Percentiles rank a stretch among this genome's conserved stretches.
Evolutionary conservation across 2,113 vertebrate genomes (phyloP).

Genomic region (Daubentonia madagascariensis): DNA sequence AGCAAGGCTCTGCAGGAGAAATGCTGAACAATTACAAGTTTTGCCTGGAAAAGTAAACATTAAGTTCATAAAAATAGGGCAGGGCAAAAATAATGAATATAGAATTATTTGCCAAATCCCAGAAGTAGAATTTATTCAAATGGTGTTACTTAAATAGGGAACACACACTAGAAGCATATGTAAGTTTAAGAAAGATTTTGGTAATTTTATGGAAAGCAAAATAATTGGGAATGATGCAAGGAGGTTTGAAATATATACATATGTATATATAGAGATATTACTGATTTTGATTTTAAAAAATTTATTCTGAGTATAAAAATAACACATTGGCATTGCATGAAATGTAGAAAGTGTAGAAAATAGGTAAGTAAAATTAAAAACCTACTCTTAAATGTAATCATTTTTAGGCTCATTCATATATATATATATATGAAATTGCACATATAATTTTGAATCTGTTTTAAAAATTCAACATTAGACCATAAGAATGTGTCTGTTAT

Average conservation of each 20-base stretch:
- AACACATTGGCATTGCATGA: not conserved
- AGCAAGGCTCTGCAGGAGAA: not conserved
- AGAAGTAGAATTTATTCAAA: not conserved
- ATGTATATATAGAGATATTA: not conserved
- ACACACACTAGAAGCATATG: not conserved
- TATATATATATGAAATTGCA: not conserved
- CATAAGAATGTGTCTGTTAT: not conserved
- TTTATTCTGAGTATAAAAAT: not conserved
- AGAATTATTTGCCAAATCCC: not conserved
- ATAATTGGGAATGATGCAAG: not conserved
- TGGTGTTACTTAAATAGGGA: not conserved
- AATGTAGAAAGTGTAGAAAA: not conserved
- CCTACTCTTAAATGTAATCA: not conserved
- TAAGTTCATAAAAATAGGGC: not conserved
- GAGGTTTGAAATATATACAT: not conserved
- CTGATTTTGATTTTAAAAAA: not conserved
- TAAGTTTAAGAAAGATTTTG: not conserved
- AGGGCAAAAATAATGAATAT: not conserved
- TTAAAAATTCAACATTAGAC: not conserved
- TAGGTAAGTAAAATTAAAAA: not conserved
- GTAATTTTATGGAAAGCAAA: not conserved
- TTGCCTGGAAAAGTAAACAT: not conserved
- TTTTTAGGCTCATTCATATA: not conserved
- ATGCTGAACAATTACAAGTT: not conserved
- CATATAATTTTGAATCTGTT: not conserved